Conservation (phyloP, 2,113 vertebrate genomes). For the Corythornis vintsioides region DNA sequence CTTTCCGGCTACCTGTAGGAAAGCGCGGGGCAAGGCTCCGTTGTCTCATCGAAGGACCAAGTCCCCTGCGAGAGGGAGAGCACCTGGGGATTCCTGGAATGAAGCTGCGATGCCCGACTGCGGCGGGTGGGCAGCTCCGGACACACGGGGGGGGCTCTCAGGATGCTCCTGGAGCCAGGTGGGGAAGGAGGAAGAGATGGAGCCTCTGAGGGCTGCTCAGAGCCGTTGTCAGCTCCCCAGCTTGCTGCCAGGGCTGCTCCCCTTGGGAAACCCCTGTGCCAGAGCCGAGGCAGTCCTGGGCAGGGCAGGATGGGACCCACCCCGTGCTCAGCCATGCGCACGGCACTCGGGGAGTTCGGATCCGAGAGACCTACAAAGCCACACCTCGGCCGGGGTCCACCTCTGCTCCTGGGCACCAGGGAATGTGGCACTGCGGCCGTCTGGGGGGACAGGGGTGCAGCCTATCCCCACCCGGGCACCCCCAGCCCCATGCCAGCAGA, state of each 20-base stretch:
- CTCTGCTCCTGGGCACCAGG: rapidly evolving
- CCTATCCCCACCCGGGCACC: background rate
- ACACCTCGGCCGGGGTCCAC: rapidly evolving
- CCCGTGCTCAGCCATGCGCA: background rate
- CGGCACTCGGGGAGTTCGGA: rapidly evolving
- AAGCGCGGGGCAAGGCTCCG: background rate
- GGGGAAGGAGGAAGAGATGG: background rate
- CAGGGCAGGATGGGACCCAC: background rate
- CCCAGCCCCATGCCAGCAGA: background rate
- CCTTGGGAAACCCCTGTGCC: background rate
- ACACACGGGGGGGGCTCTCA: rapidly evolving
- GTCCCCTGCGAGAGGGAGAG: background rate
- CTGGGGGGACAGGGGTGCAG: rapidly evolving
- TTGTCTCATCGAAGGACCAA: background rate
- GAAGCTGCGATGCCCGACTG: background rate
- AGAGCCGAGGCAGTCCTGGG: rapidly evolving
- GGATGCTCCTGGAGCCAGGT: background rate
- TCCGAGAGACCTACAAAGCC: background rate
- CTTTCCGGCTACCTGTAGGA: conserved; percentile 46
- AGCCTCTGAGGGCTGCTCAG: background rate
- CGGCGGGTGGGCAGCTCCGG: rapidly evolving
- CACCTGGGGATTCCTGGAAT: background rate
- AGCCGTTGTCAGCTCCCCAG: background rate
- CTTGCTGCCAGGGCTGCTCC: background rate
- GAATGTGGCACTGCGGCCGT: background rate